A percentile compares a stretch with the other conserved stretches of the same genome.
phyloP scores from a whole-genome alignment of 2,113 vertebrate genomes.

The Psittacus erithacus region DNA sequence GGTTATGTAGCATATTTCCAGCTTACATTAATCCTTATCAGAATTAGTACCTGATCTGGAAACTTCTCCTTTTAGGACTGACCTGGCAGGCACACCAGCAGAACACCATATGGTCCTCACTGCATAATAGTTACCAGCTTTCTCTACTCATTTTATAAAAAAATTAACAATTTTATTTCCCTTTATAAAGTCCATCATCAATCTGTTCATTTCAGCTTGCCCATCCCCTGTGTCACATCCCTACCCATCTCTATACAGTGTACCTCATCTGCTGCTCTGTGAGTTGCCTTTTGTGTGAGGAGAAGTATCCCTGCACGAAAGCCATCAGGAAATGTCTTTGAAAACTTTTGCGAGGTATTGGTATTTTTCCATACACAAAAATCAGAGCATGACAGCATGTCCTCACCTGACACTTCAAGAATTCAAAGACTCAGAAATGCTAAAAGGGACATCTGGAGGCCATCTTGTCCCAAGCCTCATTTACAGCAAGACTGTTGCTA shows the following conservation, averaged over 20 bases:
- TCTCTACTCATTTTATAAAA: neutral
- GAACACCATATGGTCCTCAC: neutral
- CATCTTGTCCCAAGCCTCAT: neutral
- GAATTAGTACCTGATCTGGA: neutral
- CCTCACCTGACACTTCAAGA: neutral
- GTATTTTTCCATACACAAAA: neutral
- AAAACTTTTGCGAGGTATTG: neutral
- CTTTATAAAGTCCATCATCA: neutral
- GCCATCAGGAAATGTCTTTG: neutral
- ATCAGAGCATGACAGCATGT: neutral
- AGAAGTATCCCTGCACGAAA: neutral
- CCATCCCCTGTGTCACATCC: neutral
- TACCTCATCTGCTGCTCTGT: neutral
- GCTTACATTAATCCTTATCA: neutral
- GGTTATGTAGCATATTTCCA: neutral
- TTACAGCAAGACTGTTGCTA: neutral
- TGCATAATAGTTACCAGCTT: neutral
- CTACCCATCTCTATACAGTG: neutral
- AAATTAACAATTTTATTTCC: neutral
- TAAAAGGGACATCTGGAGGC: neutral
- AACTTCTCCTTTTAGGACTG: neutral
- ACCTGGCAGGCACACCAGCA: neutral
- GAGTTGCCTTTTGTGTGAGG: neutral
- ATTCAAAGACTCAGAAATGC: neutral
- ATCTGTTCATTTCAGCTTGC: neutral